Conservation (phyloP, 2,888 invertebrate genomes). For the Andrena praecox region DNA sequence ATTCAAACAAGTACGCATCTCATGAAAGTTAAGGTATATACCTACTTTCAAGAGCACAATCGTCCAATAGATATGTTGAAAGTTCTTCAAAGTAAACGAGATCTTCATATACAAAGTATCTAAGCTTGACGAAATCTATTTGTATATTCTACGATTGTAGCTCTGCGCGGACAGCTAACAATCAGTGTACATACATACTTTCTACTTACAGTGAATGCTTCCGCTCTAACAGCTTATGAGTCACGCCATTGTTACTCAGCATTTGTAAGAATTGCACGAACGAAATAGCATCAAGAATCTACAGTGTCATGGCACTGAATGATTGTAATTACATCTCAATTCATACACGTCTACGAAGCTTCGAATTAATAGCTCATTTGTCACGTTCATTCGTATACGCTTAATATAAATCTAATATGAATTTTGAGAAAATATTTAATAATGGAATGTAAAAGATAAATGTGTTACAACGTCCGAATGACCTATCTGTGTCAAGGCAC, state of each 20-base stretch:
- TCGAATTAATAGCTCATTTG: not conserved
- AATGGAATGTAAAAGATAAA: not conserved
- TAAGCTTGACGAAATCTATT: constrained; percentile 48
- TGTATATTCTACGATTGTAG: constrained; percentile 37
- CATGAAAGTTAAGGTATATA: not conserved
- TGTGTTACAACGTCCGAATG: not conserved
- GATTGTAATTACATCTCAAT: not conserved
- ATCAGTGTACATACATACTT: constrained; percentile 38
- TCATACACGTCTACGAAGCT: not conserved
- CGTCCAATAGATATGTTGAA: not conserved
- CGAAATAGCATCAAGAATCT: constrained; percentile 25
- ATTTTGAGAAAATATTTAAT: not conserved
- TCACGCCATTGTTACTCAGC: constrained; percentile 49
- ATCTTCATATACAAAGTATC: not conserved
- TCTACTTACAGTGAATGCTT: constrained; percentile 53
- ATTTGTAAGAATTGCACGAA: constrained; percentile 41
- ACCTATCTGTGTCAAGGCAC: too few relatives aligned
- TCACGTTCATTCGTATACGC: not conserved
- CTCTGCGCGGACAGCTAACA: constrained; percentile 23
- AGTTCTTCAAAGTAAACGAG: not conserved
- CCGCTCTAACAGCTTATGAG: constrained; percentile 49
- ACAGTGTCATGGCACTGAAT: constrained; percentile 12
- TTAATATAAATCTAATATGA: not conserved
- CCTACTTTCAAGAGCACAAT: not conserved
- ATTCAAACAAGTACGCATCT: not conserved